Conservation (phyloP, 2,888 invertebrate genomes). For the Pocota personata region DNA sequence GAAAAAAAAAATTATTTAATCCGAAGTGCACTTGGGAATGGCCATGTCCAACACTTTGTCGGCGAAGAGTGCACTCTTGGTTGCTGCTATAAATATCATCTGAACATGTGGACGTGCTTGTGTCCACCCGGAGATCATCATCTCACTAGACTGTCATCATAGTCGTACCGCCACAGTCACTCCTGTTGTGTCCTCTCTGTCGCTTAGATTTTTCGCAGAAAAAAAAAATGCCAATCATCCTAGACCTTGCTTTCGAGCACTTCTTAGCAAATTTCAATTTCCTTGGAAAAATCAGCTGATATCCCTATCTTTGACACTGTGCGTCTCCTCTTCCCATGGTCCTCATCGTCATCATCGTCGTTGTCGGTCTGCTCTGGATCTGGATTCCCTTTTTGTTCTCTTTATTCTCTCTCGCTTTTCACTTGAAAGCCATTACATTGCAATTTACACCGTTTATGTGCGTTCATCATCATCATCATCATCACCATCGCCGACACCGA, state of each 20-base stretch:
- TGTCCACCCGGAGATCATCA: conserved; percentile 53
- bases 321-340: not conserved
- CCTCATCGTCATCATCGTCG: not conserved
- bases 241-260: conserved; percentile 39
- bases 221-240: conserved; percentile 56
- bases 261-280: conserved; percentile 50
- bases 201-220: conserved; percentile 12
- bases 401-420: not conserved
- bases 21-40: conserved; percentile 51
- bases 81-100: conserved; percentile 24
- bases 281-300: conserved; percentile 69
- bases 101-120: conserved; percentile 42
- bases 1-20: conserved; percentile 10
- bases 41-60: conserved; percentile 57
- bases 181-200: conserved; percentile 20
- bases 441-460: conserved; percentile 72
- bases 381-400: not conserved
- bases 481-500: conserved; percentile 48
- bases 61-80: conserved; percentile 26
- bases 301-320: conserved; percentile 33
- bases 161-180: conserved; percentile 16
- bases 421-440: conserved; percentile 59
- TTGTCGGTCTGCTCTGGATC: not conserved
- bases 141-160: conserved; percentile 46
- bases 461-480: conserved; percentile 66